Conservation (phyloP, 2,113 vertebrate genomes). For the human (Homo sapiens) region GRCh38 chr1:145027501-145028000, state of each 20-base stretch:
- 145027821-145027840: background rate
- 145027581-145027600: background rate
- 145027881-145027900: background rate
- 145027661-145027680: background rate
- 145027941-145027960: no score
- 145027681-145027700: background rate
- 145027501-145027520: background rate
- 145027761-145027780: background rate
- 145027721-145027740: background rate
- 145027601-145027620: slow-evolving; percentile 32
- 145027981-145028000: no score
- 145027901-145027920: background rate
- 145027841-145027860: background rate
- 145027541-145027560: background rate
- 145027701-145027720: background rate
- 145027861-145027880: background rate
- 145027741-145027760: background rate
- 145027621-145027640: slow-evolving; percentile 2
- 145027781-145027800: background rate
- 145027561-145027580: background rate
- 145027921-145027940: no score
- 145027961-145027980: no score
- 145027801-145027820: background rate
- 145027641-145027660: background rate
- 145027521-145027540: background rate